These are phyloP conservation scores for Rhineura floridana DNA, from an alignment of 2,113 vertebrate species.

Conservation along the genomic window DNA sequence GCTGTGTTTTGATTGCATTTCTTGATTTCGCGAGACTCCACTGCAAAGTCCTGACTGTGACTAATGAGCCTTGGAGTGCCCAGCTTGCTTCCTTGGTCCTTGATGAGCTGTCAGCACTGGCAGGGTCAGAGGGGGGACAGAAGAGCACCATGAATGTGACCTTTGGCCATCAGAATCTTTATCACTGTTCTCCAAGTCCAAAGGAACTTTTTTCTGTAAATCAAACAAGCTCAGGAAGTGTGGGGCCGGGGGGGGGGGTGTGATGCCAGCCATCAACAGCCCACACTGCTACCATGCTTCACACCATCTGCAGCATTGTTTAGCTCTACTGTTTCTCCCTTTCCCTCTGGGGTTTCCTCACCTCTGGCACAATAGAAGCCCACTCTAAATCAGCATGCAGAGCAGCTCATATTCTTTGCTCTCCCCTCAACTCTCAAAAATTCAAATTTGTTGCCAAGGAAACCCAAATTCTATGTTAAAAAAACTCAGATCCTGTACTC, in stretches of 20 bases:
- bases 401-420: not conserved
- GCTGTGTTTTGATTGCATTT: not conserved
- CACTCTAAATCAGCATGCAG: not conserved
- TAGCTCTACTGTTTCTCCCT: not conserved
- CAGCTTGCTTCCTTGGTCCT: not conserved
- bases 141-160: not conserved
- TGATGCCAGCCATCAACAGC: not conserved
- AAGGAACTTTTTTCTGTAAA: not conserved
- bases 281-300: not conserved
- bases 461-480: not conserved
- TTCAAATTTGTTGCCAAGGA: constrained; percentile 27
- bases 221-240: not conserved
- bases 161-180: constrained; percentile 11
- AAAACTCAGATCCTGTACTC: not conserved
- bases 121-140: not conserved
- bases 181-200: not conserved
- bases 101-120: not conserved
- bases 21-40: not conserved
- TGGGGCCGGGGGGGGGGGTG: not conserved
- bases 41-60: constrained; percentile 9
- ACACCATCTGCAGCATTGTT: not conserved
- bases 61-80: not conserved
- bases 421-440: not conserved
- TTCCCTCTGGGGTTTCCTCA: not conserved
- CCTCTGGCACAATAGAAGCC: not conserved